Evolutionary conservation across 35 echinoderm and acorn worm species (phyloP).

Genomic region (Lytechinus pictus): DNA sequence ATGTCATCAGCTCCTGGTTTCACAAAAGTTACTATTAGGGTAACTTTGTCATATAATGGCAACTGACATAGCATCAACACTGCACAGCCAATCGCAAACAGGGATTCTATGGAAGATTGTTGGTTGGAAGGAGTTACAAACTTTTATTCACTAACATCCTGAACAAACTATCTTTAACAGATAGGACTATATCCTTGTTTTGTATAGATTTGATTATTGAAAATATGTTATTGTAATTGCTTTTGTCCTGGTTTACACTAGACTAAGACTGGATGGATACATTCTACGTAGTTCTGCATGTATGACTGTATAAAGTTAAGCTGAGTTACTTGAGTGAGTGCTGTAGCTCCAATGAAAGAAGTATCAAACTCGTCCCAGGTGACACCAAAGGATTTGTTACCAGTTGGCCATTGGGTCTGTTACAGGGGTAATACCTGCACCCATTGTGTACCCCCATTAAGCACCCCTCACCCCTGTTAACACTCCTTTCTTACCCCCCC

Average conservation of each 20-base stretch:
- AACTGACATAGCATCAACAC: no score
- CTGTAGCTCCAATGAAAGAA: background rate
- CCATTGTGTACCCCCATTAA: slow-evolving; percentile 29
- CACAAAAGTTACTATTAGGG: no score
- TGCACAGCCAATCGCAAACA: no score
- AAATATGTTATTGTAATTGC: background rate
- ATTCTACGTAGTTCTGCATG: background rate
- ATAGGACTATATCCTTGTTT: background rate
- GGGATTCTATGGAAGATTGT: no score
- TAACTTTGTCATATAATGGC: no score
- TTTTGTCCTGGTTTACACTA: no score
- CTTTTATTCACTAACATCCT: no score
- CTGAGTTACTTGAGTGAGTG: background rate
- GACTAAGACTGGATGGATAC: no score
- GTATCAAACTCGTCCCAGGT: background rate
- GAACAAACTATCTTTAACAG: no score
- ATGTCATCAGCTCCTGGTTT: no score
- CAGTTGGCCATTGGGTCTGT: background rate
- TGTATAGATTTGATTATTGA: background rate
- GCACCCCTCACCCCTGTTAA: slow-evolving; percentile 29
- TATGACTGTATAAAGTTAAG: background rate
- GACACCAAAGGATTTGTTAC: background rate
- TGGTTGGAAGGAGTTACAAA: no score
- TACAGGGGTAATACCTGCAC: background rate
- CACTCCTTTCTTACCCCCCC: background rate